Conservation (phyloP, 2,888 invertebrate species). For the Drosophila putrida region DNA sequence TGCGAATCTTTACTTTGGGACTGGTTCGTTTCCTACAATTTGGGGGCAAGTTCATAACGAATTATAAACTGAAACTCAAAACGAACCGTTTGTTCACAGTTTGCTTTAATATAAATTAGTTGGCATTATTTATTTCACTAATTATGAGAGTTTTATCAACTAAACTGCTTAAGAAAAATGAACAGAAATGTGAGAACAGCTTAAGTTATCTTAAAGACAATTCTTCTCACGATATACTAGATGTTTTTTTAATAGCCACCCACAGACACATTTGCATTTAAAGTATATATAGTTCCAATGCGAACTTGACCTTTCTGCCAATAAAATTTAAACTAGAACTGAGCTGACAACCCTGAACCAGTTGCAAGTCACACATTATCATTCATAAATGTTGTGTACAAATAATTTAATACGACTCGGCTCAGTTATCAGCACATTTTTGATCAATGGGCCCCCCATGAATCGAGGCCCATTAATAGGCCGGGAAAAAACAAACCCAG, state of each 20-base stretch:
- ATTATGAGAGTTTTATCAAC: not conserved
- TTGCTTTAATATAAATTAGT: not conserved
- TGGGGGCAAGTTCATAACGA: not conserved
- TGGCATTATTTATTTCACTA: not conserved
- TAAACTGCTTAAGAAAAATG: not conserved
- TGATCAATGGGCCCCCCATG: conserved; percentile 28
- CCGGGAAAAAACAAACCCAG: not conserved
- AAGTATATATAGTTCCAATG: not conserved
- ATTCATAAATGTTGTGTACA: conserved; percentile 1
- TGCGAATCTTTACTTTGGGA: not conserved
- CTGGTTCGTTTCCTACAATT: not conserved
- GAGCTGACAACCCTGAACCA: conserved; percentile 12
- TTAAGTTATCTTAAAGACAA: not conserved
- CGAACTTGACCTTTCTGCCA: conserved; percentile 15
- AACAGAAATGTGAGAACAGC: too few relatives aligned
- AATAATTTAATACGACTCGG: not conserved
- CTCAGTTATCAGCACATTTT: conserved; percentile 44
- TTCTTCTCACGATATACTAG: conserved; percentile 4
- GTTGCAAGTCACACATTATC: conserved; percentile 7
- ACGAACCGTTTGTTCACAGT: not conserved
- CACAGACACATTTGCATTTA: conserved; percentile 5
- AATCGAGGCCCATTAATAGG: conserved; percentile 39
- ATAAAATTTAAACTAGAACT: not conserved
- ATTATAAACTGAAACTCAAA: not conserved
- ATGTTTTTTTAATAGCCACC: not conserved